A percentile compares a stretch with the other conserved stretches of the same genome.
Evolutionary conservation across 2,113 vertebrate genomes (phyloP).

Genomic region (Clarias magur): DNA sequence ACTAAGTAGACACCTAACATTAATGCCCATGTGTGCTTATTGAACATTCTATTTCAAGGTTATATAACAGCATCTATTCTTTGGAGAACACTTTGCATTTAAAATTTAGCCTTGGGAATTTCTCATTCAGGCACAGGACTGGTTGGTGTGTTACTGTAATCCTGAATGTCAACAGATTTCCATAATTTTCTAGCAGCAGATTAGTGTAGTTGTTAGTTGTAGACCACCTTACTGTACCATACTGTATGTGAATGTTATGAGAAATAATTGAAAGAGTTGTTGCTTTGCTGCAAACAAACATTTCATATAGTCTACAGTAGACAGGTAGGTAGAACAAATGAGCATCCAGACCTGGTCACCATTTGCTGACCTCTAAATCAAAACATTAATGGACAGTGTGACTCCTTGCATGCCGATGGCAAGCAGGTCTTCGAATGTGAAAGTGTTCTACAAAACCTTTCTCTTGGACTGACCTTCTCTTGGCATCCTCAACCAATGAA

Average conservation of each 20-base stretch:
- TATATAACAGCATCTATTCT: too few species aligned
- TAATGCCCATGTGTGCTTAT: not conserved
- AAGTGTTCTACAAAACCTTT: not conserved
- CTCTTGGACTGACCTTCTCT: not conserved
- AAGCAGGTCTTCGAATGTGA: not conserved
- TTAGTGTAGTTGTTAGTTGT: not conserved
- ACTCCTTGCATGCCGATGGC: not conserved
- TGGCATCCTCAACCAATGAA: not conserved
- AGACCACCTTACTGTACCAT: not conserved
- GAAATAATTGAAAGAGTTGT: not conserved
- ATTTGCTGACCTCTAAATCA: not conserved
- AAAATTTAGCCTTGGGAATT: not conserved
- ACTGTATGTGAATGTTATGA: not conserved
- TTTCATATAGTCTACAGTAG: not conserved
- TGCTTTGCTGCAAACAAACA: not conserved
- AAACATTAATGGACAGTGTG: not conserved
- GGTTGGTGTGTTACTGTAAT: not conserved
- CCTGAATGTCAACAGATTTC: not conserved
- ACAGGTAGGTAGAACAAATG: not conserved
- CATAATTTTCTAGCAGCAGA: not conserved
- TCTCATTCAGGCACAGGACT: not conserved
- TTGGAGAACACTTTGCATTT: too few species aligned
- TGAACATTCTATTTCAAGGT: not conserved
- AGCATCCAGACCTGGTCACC: not conserved
- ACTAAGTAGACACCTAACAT: not conserved